Evolutionary conservation across 1,140 invertebrate species (phyloP), one percentile per base, ranked within the genome.

Genomic region (Zaprionus capensis): DNA sequence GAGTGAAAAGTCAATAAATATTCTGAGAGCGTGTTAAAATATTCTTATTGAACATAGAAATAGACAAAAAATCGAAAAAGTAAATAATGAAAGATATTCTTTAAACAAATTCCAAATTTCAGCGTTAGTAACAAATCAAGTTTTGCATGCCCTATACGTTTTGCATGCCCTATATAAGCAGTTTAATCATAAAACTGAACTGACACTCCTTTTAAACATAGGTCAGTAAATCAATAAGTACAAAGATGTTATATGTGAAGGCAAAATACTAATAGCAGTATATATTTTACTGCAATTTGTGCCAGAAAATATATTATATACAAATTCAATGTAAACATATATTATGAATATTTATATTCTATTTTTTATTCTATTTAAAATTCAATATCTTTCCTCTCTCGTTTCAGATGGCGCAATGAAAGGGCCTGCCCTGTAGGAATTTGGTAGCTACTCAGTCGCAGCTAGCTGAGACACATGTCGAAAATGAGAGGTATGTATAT

Each of bases 401-500:
- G 20, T 58, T 88, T 20, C 71, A 88, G 83, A 71, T 75, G 84
- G 55, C 81, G 61, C 61, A 61, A 79, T 81, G 57, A 84, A 76
- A 70, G 56, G 34, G 66, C 63, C 49, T 20, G 51, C 20, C 26
- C 44, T 74, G 53, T 81, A 72, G 77, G 61, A 36, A 59, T 20
- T 49, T 69, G 76, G 58, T 69, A 74, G 64, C 66, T 26, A 75
- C 53, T 75, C 34, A 53, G 31, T 22, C 22, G 2, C 12, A 63
- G 36, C 15, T 44, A 24, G 46, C 46, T 28, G 49, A 46, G 5
- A 77, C 63, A 34, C n/a, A 87, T 90, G 85, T 85, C 85, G 12
- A 90, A 90, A 85, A 82, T 90, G 68, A 82, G 85, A 88, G 85
- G 85, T 88, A 81, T 51, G 7, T 28, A 51, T 53, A 44, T 17